A percentile compares a stretch with the other conserved stretches of the same genome.
These are phyloP conservation scores for Brachyhypopomus occidentalis DNA, from an alignment of 2,113 vertebrate genomes.

Conservation along the genomic window DNA sequence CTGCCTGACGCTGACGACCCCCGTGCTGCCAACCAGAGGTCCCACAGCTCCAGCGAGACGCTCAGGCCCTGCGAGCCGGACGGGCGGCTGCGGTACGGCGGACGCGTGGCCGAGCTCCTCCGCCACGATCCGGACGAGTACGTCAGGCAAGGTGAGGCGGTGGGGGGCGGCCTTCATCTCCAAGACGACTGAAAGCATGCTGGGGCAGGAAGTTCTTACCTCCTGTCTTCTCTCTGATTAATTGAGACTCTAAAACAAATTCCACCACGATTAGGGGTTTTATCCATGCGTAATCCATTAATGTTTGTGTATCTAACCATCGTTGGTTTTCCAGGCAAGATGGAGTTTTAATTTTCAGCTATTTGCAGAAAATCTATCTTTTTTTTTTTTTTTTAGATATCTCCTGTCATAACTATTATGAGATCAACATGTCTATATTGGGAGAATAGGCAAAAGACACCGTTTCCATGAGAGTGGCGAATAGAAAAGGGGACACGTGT, in stretches of 20 bases:
- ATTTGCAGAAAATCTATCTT: conserved; percentile 30
- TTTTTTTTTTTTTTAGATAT: not conserved
- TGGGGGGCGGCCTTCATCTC: not conserved
- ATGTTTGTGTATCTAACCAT: conserved; percentile 37
- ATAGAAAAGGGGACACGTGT: not conserved
- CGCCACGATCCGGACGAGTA: conserved; percentile 84
- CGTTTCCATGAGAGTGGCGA: not conserved
- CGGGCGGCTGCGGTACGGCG: conserved; percentile 81
- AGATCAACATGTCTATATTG: not conserved
- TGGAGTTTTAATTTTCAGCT: conserved; percentile 44
- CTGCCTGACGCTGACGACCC: conserved; percentile 83
- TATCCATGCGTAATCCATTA: conserved; percentile 43
- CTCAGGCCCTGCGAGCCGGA: conserved; percentile 84
- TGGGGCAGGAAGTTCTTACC: not conserved
- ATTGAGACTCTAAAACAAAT: conserved; percentile 44
- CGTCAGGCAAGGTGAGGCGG: conserved; percentile 81
- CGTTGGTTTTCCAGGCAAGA: conserved; percentile 32
- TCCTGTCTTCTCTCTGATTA: conserved; percentile 29
- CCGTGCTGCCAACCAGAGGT: conserved; percentile 81
- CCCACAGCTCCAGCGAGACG: conserved; percentile 85
- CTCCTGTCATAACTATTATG: conserved; percentile 4
- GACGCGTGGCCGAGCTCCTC: conserved; percentile 81
- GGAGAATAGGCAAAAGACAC: not conserved
- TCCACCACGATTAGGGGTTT: conserved; percentile 30
- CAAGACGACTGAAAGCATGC: not conserved